Evolutionary conservation across 2,113 vertebrate species (phyloP), one percentile per base, ranked within the genome.

Genomic region (Brienomyrus brachyistius): DNA sequence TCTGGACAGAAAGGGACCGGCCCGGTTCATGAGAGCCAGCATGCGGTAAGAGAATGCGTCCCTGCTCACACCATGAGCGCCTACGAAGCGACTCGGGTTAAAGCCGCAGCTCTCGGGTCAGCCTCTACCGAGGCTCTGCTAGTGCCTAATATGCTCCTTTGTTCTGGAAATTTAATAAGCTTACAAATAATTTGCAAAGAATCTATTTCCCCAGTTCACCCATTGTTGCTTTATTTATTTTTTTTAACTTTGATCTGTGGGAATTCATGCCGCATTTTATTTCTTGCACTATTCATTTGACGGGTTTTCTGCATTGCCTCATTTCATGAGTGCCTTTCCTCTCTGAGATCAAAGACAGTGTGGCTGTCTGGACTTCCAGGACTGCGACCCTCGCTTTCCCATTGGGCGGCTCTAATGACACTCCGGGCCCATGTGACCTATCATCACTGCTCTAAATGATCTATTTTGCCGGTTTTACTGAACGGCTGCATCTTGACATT

Each of bases 1-100:
- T 91, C 95, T 96, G 74, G 51, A 27, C 87, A 35, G 15, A 80
- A 90, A 7, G 40, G 74, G 10, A 77, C 7, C 47, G 51, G 48
- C 43, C 35, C 40, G 23, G 35, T 50, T 17, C 77, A 45, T 47
- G 7, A 21, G 27, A 52, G 7, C 13, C 2, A 48, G 66, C n/a
- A 19, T 48, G 50, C 21, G 21, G 45, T 84, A n/a, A 45, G 82
- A 21, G 50, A n/a, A 47, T 11, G 84, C 27, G 9, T 52, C 9
- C n/a, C 10, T 70, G 62, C 3, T 1, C n/a, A 70, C 62, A 27
- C 1, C 3, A 4, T n/a, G 9, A 17, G 5, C 8, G 10, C 8
- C 19, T 66, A 3, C 7, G 47, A 11, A 88, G 27, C 13, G 11
- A 40, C 23, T 35, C 8, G 0, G 10, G 23, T 87, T n/a, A 86